Evolutionary conservation across 2,113 vertebrate genomes (phyloP).

Genomic region (Camelus bactrianus): DNA sequence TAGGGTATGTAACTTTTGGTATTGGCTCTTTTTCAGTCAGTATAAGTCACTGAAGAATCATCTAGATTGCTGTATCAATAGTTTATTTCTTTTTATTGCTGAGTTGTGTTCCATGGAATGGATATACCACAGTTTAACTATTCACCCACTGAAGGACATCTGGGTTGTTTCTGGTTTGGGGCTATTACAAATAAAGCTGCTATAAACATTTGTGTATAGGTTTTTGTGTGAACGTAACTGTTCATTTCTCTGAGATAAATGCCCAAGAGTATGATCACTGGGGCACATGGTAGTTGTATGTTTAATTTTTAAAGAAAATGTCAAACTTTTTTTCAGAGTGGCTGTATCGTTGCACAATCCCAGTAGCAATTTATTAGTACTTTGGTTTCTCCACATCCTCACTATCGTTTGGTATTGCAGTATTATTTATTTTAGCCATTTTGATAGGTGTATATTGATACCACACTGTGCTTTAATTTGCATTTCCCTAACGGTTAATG

Average conservation of each 20-base stretch:
- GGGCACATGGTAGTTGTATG: neutral
- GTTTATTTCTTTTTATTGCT: neutral
- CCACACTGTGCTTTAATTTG: conserved; percentile 14
- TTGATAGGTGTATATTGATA: neutral
- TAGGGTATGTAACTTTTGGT: neutral
- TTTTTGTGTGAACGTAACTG: conserved; percentile 9
- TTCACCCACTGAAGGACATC: neutral
- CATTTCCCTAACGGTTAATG: neutral
- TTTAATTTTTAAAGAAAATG: conserved; percentile 13
- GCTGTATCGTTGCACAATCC: neutral
- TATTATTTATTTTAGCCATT: conserved; percentile 18
- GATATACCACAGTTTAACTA: neutral
- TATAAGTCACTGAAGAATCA: neutral
- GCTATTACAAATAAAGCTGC: neutral
- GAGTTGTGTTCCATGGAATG: neutral
- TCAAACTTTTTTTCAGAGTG: neutral
- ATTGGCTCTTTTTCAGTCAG: neutral
- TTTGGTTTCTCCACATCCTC: neutral
- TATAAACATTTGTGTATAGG: neutral
- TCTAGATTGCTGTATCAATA: neutral
- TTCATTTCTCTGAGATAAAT: conserved; percentile 23
- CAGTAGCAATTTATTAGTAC: neutral
- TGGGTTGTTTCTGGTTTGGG: conserved; percentile 13
- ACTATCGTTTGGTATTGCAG: neutral
- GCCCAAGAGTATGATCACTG: neutral